Percentiles rank a stretch among this genome's conserved stretches.
Conservation (phyloP, 2,888 invertebrate genomes). For the Phorcus lineatus region DNA sequence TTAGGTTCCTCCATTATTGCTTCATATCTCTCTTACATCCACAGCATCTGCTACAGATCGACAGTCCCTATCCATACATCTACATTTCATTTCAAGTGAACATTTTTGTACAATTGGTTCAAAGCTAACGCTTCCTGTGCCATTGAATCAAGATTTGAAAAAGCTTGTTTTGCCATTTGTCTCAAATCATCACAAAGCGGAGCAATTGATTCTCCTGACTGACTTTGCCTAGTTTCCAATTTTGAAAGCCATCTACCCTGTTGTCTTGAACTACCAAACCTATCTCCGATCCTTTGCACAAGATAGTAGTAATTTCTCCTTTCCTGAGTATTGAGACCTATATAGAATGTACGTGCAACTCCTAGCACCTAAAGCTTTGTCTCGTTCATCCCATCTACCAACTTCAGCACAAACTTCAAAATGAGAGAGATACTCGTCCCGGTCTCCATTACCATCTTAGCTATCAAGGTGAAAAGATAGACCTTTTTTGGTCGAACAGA, state of each 20-base stretch:
- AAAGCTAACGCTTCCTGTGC: neutral
- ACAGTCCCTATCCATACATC: slow-evolving; percentile 19
- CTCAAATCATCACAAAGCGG: neutral
- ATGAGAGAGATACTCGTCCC: slow-evolving; percentile 19
- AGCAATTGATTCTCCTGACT: neutral
- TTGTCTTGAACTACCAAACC: neutral
- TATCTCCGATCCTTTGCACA: no score
- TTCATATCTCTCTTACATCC: slow-evolving; percentile 12
- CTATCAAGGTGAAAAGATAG: neutral
- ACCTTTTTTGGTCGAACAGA: no score
- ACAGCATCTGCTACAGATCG: neutral
- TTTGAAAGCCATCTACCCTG: neutral
- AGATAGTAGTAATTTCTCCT: no score
- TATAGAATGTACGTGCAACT: neutral
- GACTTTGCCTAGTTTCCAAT: slow-evolving; percentile 13
- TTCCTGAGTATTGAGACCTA: no score
- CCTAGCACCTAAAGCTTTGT: slow-evolving; percentile 1
- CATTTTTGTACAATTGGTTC: slow-evolving; percentile 10
- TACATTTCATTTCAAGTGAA: neutral
- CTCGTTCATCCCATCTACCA: neutral
- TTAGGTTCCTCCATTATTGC: neutral
- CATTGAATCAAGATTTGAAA: neutral
- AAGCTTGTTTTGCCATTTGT: neutral
- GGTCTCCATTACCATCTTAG: neutral
- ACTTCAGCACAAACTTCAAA: slow-evolving; percentile 17